Percentiles rank a stretch among this genome's conserved stretches.
These are phyloP conservation scores for Sarcophaga caerulescens DNA, from an alignment of 2,888 invertebrate genomes.

Conservation along the genomic window DNA sequence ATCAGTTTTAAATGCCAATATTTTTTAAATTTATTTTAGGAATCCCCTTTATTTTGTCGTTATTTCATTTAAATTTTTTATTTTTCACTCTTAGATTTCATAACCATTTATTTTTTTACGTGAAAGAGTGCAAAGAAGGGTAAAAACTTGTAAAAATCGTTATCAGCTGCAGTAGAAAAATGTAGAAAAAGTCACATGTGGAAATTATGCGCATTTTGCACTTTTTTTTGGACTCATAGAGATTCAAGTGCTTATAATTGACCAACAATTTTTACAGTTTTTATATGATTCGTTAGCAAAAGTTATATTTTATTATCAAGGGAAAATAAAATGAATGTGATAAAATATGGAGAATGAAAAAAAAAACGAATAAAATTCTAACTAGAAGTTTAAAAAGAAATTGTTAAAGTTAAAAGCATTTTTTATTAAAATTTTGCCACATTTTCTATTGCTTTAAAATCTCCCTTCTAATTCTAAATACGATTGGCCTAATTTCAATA, in stretches of 20 bases:
- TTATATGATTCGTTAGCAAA: slow-evolving; percentile 81
- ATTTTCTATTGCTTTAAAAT: too few species aligned
- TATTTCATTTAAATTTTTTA: too few species aligned
- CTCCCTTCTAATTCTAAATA: too few species aligned
- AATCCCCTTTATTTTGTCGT: too few species aligned
- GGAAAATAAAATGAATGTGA: background rate
- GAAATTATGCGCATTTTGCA: slow-evolving; percentile 77
- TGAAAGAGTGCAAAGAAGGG: background rate
- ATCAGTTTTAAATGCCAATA: too few species aligned
- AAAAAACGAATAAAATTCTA: background rate
- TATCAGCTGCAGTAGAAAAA: slow-evolving; percentile 57
- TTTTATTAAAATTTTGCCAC: too few species aligned
- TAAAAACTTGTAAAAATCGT: slow-evolving; percentile 51
- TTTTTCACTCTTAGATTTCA: background rate
- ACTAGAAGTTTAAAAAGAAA: background rate
- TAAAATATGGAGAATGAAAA: background rate
- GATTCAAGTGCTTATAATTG: slow-evolving; percentile 74
- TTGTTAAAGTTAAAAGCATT: too few species aligned
- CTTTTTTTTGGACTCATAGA: slow-evolving; percentile 72
- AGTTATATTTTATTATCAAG: slow-evolving; percentile 57
- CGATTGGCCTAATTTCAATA: background rate
- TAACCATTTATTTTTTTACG: background rate
- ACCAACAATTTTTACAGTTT: slow-evolving; percentile 77
- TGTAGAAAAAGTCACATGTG: slow-evolving; percentile 62
- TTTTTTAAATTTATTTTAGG: too few species aligned